These are phyloP conservation scores for Brachionus manjavacas DNA, from an alignment of 1,140 invertebrate genomes.

Conservation along the genomic window DNA sequence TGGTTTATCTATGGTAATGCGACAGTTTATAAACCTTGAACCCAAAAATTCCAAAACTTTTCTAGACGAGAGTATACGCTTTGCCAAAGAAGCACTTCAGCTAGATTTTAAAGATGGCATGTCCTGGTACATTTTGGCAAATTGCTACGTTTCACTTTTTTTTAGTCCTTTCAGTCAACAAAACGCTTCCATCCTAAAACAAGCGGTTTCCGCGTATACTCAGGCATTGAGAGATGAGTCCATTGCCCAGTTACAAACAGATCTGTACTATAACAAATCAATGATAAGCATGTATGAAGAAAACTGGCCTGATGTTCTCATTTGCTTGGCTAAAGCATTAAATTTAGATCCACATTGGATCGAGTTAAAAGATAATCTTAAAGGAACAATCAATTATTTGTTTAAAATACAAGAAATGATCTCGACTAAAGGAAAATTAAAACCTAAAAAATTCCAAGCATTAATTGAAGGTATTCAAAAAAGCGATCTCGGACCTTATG, in stretches of 20 bases:
- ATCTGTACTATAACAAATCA: slow-evolving; percentile 79
- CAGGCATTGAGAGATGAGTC: slow-evolving; percentile 75
- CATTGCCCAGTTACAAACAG: slow-evolving; percentile 67
- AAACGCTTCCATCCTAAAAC: slow-evolving; percentile 68
- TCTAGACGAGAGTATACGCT: slow-evolving; percentile 68
- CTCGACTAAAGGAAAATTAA: slow-evolving; percentile 67
- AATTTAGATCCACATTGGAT: slow-evolving; percentile 71
- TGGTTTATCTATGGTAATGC: slow-evolving; percentile 75
- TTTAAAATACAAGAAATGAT: slow-evolving; percentile 65
- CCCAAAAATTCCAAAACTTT: slow-evolving; percentile 58
- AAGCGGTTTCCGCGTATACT: slow-evolving; percentile 72
- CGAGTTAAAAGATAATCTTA: slow-evolving; percentile 63
- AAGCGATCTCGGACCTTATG: slow-evolving; percentile 63
- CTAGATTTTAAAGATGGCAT: slow-evolving; percentile 74
- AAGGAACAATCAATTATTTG: slow-evolving; percentile 67
- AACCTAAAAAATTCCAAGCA: slow-evolving; percentile 59
- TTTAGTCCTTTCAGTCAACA: slow-evolving; percentile 66
- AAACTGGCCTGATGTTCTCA: slow-evolving; percentile 67
- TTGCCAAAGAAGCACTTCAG: slow-evolving; percentile 76
- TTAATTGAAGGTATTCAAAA: slow-evolving; percentile 46
- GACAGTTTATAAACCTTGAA: slow-evolving; percentile 63
- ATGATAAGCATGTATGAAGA: slow-evolving; percentile 69
- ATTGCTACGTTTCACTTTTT: slow-evolving; percentile 76
- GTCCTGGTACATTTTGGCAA: slow-evolving; percentile 77
- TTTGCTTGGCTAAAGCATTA: slow-evolving; percentile 66